These are phyloP conservation scores for Drosophila anomalata DNA, from an alignment of 2,888 invertebrate genomes.

Conservation along the genomic window DNA sequence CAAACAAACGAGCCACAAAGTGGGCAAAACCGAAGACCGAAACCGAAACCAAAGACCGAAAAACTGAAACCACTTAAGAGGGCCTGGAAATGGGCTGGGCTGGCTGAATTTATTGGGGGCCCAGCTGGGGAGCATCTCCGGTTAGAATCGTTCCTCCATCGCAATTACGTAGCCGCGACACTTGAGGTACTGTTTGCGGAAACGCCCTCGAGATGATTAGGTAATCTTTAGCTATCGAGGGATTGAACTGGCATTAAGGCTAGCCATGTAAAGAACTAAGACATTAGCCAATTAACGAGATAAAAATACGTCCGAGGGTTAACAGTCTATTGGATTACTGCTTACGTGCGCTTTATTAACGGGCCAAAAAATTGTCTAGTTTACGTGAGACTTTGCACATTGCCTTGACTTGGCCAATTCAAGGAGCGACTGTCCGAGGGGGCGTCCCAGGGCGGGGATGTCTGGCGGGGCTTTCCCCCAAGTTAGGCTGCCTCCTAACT, in stretches of 20 bases:
- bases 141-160: neutral
- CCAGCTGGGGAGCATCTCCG: slow-evolving; percentile 14
- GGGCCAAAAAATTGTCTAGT: slow-evolving; percentile 26
- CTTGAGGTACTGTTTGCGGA: slow-evolving; percentile 1
- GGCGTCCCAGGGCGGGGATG: neutral
- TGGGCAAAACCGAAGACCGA: slow-evolving; percentile 20
- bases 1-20: slow-evolving; percentile 35
- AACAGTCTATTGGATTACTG: neutral
- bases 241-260: neutral
- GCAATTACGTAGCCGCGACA: neutral
- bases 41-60: slow-evolving; percentile 11
- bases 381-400: slow-evolving; percentile 53
- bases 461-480: slow-evolving; percentile 5
- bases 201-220: neutral
- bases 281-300: neutral
- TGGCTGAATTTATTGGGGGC: neutral
- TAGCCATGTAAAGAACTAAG: neutral
- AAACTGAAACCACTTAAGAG: slow-evolving; percentile 25
- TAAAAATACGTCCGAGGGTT: slow-evolving; percentile 6
- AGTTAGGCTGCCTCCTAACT: slow-evolving; percentile 19
- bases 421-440: neutral
- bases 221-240: neutral
- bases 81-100: neutral
- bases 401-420: slow-evolving; percentile 24
- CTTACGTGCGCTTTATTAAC: slow-evolving; percentile 21